Evolutionary conservation across 2,888 invertebrate genomes (phyloP), one percentile per base, ranked within the genome.

Genomic region (Drepanosiphum platanoidis): DNA sequence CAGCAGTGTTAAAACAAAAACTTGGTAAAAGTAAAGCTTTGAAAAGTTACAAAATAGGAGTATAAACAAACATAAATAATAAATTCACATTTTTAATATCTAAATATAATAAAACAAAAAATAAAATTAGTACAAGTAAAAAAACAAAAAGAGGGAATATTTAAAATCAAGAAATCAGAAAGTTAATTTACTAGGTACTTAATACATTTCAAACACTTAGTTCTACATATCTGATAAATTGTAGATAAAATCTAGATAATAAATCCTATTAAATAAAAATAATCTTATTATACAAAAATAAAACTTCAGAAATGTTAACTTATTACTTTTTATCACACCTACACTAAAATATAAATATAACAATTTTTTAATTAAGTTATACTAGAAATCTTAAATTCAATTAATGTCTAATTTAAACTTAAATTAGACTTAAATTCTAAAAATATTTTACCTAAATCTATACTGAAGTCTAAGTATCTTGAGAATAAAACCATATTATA

Each of bases 1-100:
- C 83, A 87, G 87, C 87, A 87, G 87, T 86, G 87, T 86, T 75
- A 79, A 75, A 70, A 86, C 79, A 86, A 86, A 70, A 81, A 71
- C 30, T 71, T 78, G 72, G 68, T 79, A 15, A 39, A 61, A 18
- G 1, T 34, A 13, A 68, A 0, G 30, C 71, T 52, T 18, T 18
- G 22, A 78, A 32, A 87, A 70, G 72, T 52, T 42, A 86, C 36
- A 86, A 34, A 86, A 77, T 86, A 87, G 84, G 84, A 11, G 5
- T 61, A 75, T 82, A 86, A 87, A 86, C 86, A 87, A 84, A 86
- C 86, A 74, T 82, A 86, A 86, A 87, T 83, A 61, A 86, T 71
- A 81, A 71, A 71, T 66, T 75, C 58, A 83, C 34, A 75, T 66
- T 36, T 36, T 36, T 66, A 46, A 83, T n/a, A 74, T 75, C 42